Conservation (phyloP, 2,113 vertebrate genomes). For the Apistogramma diplotaenia region DNA sequence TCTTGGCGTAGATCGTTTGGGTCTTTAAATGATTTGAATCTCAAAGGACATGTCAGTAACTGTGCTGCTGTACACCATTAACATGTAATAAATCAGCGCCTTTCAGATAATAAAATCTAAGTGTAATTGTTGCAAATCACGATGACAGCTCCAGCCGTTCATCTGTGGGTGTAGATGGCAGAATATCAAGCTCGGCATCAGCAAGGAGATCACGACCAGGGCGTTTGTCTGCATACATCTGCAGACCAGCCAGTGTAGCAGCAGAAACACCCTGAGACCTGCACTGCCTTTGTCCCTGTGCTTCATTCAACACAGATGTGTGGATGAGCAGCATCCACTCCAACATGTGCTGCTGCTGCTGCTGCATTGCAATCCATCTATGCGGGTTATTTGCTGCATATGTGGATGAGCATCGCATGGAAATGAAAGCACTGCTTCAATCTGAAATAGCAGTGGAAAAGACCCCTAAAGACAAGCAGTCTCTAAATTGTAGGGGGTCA, state of each 20-base stretch:
- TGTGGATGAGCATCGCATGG: not conserved
- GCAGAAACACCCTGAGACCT: conserved; percentile 18
- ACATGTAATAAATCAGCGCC: not conserved
- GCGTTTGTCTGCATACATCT: conserved; percentile 40
- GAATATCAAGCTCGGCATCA: not conserved
- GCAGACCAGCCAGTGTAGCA: conserved; percentile 38
- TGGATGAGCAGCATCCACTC: conserved; percentile 47
- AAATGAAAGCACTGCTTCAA: not conserved
- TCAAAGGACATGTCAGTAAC: not conserved
- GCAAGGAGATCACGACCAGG: not conserved
- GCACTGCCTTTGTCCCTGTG: conserved; percentile 62
- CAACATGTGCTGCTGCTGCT: conserved; percentile 40
- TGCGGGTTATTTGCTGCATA: not conserved
- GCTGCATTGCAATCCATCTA: not conserved
- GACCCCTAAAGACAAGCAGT: not conserved
- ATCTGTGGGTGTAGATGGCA: not conserved
- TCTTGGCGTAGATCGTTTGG: too few species aligned
- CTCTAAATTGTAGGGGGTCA: not conserved
- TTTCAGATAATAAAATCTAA: not conserved
- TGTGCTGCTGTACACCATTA: not conserved
- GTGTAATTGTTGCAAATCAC: not conserved
- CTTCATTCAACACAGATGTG: conserved; percentile 64
- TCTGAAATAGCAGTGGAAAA: not conserved
- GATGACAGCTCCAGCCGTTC: not conserved
- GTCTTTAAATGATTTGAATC: not conserved